Base-by-base conservation (phyloP, 1,140 invertebrate species). In the Drosophila sturtevanti region DNA sequence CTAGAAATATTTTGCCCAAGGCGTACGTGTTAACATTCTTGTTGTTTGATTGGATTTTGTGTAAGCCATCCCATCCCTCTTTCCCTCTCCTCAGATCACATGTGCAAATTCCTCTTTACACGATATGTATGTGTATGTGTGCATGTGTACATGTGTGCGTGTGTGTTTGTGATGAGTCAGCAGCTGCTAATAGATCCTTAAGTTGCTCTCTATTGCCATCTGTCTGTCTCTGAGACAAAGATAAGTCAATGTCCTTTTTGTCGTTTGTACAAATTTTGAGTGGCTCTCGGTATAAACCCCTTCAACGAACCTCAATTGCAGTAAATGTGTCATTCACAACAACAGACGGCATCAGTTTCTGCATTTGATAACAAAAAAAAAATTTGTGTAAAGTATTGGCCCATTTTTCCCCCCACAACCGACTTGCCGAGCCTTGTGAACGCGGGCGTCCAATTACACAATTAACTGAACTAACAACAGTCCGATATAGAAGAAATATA, bases 1-100 rank as follows among this genome's bases (percentile, higher is more conserved):
- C 68, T 81, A 79, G 67, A 87, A 86, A 81, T 87, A 87, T 86
- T 86, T 86, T 79, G 82, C 82, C 69, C 71, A 66, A n/a, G 22
- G 61, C 14, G 82, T 79, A 79, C 82, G 82, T 87, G 82, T 74
- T 62, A 74, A 79, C 77, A 71, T 74, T 63, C 12, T 61, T 67
- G 54, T 72, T 59, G 63, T 77, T 71, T 76, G 62, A 76, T 80
- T 81, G 78, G 79, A 74, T 78, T 81, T 61, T 41, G 67, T 78
- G 16, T 69, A 35, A 22, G 27, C 27, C 5, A 31, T 24, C 22
- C 22, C 4, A 4, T 14, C 34, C 35, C 4, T 12, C 11, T 22
- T 12, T 12, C 11, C 56, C 21, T 16, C 60, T 41, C 56, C 51
- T 11, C 16, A 21, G 9, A 6, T 27, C 38, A 14, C 51, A 44